Evolutionary conservation across 30 jellyfish, hydroid and myxozoan species (phyloP).

Genomic region (Rhopilema esculentum): DNA sequence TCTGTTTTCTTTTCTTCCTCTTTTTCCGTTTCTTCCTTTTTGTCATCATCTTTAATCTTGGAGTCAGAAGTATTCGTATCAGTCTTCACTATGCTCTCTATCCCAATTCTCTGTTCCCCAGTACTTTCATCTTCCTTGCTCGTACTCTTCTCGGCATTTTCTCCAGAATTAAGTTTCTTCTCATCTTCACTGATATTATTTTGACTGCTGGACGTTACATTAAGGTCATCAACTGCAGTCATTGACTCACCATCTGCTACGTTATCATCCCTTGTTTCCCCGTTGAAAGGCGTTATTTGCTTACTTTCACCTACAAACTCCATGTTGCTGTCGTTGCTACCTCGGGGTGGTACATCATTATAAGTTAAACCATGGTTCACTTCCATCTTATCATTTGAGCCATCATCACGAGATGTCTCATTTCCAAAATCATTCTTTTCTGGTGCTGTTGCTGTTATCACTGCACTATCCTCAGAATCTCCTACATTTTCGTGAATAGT

Average conservation of each 20-base stretch:
- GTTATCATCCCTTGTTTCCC: too few relatives aligned
- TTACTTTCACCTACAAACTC: background rate
- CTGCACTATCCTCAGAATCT: background rate
- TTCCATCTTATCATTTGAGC: background rate
- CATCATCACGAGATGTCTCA: background rate
- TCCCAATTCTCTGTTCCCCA: background rate
- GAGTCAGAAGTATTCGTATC: background rate
- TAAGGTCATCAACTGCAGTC: background rate
- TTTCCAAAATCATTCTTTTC: background rate
- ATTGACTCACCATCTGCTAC: background rate
- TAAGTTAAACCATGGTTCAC: too few relatives aligned
- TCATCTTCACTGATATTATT: background rate
- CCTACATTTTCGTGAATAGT: conserved; percentile 25
- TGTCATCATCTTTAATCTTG: background rate
- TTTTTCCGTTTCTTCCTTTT: conserved; percentile 9
- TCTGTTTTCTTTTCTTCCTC: background rate
- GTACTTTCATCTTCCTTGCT: background rate
- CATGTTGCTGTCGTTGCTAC: background rate
- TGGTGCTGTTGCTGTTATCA: background rate
- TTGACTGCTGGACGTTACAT: background rate
- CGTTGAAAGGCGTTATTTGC: too few relatives aligned
- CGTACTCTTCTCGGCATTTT: background rate
- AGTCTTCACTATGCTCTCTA: background rate
- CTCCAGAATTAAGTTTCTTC: background rate
- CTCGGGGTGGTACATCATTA: too few relatives aligned